phyloP scores from a whole-genome alignment of 2,888 invertebrate genomes.

The Thera britannica region DNA sequence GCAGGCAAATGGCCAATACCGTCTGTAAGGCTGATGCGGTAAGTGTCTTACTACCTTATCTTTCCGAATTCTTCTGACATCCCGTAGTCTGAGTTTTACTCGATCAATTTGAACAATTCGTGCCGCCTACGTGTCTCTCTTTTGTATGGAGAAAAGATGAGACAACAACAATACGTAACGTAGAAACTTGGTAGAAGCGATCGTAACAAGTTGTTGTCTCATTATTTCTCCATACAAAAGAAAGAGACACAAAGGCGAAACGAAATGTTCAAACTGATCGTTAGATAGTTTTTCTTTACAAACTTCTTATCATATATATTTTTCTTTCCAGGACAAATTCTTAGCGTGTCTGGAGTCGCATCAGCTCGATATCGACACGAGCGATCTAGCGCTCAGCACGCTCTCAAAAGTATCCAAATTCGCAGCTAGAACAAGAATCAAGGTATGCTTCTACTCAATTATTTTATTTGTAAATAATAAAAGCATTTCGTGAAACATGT shows the following conservation, averaged over 20 bases:
- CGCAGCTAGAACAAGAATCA: conserved; percentile 92
- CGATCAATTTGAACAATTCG: too few relatives aligned
- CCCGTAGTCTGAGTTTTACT: too few relatives aligned
- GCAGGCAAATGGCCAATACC: conserved; percentile 96
- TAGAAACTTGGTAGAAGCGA: too few relatives aligned
- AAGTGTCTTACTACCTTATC: conserved; percentile 62
- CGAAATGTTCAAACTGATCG: too few relatives aligned
- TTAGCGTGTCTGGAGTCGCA: conserved; percentile 91
- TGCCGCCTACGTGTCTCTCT: too few relatives aligned
- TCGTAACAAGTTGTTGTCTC: too few relatives aligned
- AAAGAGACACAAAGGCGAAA: too few relatives aligned
- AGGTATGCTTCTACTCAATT: conserved; percentile 74
- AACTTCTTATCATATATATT: not conserved
- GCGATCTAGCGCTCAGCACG: conserved; percentile 93
- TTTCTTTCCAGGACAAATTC: conserved; percentile 89
- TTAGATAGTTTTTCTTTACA: not conserved
- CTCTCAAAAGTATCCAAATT: conserved; percentile 96
- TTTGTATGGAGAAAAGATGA: too few relatives aligned
- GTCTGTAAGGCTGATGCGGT: conserved; percentile 97
- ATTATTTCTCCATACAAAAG: too few relatives aligned
- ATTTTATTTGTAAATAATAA: conserved; percentile 19
- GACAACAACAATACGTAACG: too few relatives aligned
- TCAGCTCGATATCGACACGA: conserved; percentile 94
- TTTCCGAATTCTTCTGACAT: not conserved
- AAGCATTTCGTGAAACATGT: conserved; percentile 24